Percentiles rank a stretch among this genome's conserved stretches.
These are phyloP conservation scores for Hiodon alosoides DNA, from an alignment of 2,113 vertebrate genomes.

Conservation along the genomic window DNA sequence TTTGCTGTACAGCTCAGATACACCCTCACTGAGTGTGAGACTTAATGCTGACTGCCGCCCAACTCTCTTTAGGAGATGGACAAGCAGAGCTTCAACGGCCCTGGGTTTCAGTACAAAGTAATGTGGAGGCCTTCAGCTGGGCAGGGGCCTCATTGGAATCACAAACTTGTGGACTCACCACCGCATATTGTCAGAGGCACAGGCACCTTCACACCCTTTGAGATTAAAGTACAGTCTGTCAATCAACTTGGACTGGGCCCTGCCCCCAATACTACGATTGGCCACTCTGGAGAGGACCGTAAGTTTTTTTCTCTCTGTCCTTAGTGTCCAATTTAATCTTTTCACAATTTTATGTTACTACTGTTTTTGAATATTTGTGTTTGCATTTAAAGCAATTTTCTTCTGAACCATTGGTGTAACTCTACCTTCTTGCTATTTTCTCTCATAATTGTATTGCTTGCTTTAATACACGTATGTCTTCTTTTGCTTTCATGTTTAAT, in stretches of 20 bases:
- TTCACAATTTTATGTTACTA: not conserved
- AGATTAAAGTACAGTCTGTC: constrained; percentile 75
- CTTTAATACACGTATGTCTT: too few species aligned
- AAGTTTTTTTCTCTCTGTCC: constrained; percentile 37
- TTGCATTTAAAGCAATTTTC: too few species aligned
- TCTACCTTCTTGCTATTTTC: too few species aligned
- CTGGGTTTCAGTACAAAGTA: constrained; percentile 68
- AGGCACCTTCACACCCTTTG: constrained; percentile 66
- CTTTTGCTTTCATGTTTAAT: too few species aligned
- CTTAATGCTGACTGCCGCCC: not conserved
- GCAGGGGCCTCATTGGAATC: constrained; percentile 47
- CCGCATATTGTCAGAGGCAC: constrained; percentile 62
- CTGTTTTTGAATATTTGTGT: not conserved
- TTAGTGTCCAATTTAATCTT: not conserved
- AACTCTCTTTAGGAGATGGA: constrained; percentile 62
- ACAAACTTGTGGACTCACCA: constrained; percentile 38
- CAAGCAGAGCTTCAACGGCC: constrained; percentile 59
- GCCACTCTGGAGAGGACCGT: constrained; percentile 81
- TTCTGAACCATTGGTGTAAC: too few species aligned
- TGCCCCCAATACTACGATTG: constrained; percentile 42
- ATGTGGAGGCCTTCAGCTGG: constrained; percentile 58
- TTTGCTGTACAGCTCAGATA: too few species aligned
- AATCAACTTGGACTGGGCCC: constrained; percentile 67
- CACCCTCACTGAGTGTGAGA: too few species aligned
- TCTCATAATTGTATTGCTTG: too few species aligned